Base-by-base conservation (phyloP, 2,888 invertebrate species). In the Diarsia rubi region DNA sequence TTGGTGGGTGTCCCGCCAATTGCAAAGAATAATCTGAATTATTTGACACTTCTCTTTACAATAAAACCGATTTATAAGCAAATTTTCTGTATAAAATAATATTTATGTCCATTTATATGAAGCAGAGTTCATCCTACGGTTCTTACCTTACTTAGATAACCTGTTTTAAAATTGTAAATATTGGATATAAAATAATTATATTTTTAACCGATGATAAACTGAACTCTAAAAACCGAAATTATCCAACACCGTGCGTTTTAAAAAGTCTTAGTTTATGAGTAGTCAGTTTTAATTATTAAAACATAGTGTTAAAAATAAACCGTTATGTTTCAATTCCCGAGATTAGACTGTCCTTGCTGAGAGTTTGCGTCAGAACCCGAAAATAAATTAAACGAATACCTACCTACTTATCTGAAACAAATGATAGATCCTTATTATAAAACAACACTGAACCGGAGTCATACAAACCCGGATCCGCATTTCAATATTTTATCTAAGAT, bases 21-120 rank as follows among this genome's bases (percentile, higher is more conserved):
- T 84, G 85, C 78, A 84, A 87, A 88, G 85, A 86, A 85, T 84
- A 88, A 83, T 84, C 82, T 89, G 84, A 91, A 86, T 84, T 90
- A 90, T 90, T 86, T 84, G 88, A 90, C 89, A 88, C 75, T 80
- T 66, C 44, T 63, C 71, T 80, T 76, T 64, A 83, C 80, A 83
- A 88, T 80, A 66, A 83, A 73, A 80, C 63, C 82, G 14, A 84
- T 82, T 80, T 73, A 82, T 87, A 86, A 54, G 83, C 78, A 86
- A 82, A 78, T 87, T 79, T 83, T 60, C 1, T 62, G 66, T 21
- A 74, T 80, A 64, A 80, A 86, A 75, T 66, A 3, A 78, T 66
- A 75, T 81, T 77, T 84, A 82, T 84, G 62, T 42, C 42, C 45
- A 19, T 52, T 24, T 74, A 49, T 21, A 16, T 72, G 31, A 71